Evolutionary conservation across 2,797 vertebrate species (phyloP).

Genomic region (Channallabes apus): DNA sequence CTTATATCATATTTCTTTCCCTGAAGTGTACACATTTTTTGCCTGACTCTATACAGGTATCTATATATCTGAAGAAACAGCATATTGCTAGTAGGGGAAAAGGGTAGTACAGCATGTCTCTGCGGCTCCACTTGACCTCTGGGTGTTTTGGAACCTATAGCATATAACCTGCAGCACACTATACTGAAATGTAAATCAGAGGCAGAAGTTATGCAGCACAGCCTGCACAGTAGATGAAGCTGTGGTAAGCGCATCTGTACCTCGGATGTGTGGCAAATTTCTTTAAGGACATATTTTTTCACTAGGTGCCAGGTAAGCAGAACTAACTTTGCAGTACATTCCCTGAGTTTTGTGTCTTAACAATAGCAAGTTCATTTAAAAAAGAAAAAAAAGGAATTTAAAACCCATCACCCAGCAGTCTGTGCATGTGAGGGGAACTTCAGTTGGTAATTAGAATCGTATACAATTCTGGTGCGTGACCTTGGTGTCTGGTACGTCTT

Average conservation of each 20-base stretch:
- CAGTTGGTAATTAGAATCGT: conserved; percentile 7
- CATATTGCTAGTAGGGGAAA: background rate
- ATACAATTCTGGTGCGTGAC: conserved; percentile 17
- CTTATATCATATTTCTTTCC: too few relatives aligned
- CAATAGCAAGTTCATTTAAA: conserved; percentile 14
- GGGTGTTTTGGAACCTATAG: conserved; percentile 6
- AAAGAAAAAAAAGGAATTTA: background rate
- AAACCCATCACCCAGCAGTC: conserved; percentile 7
- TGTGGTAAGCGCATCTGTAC: conserved; percentile 65
- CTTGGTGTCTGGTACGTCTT: background rate
- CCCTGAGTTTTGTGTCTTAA: background rate
- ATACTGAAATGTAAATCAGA: conserved; percentile 48
- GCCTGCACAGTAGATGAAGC: conserved; percentile 64
- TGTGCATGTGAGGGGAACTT: background rate
- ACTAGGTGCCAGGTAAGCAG: conserved; percentile 57
- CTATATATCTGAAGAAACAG: background rate
- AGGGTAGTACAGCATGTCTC: background rate
- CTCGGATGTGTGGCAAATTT: conserved; percentile 54
- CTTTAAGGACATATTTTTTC: conserved; percentile 58
- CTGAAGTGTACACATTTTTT: too few relatives aligned
- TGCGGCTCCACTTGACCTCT: conserved; percentile 4
- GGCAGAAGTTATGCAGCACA: conserved; percentile 55
- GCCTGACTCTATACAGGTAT: too few relatives aligned
- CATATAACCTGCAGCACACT: conserved; percentile 28
- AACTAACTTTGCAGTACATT: conserved; percentile 38